These are phyloP conservation scores for Euplagia quadripunctaria DNA, from an alignment of 2,888 invertebrate genomes.

Conservation along the genomic window DNA sequence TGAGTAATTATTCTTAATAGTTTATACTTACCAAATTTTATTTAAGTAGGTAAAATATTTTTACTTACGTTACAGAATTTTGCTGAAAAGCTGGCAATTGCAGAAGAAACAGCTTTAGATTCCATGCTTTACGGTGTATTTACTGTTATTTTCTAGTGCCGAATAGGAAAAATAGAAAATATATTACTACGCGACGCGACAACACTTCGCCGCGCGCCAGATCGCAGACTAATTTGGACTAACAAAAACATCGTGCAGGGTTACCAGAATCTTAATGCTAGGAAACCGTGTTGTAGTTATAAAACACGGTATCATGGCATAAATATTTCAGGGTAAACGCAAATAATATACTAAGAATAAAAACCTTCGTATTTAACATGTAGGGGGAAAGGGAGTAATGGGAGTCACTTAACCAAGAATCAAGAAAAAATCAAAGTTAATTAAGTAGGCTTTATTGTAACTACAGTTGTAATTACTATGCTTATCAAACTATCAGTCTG, in stretches of 20 bases:
- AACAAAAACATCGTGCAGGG: neutral
- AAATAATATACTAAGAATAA: neutral
- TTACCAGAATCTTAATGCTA: neutral
- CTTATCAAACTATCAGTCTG: no score
- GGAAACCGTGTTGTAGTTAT: no score
- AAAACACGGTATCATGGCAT: no score
- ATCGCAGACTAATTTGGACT: neutral
- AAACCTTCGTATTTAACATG: neutral
- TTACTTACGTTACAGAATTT: slow-evolving; percentile 85
- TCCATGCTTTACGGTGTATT: slow-evolving; percentile 78
- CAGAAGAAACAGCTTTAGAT: slow-evolving; percentile 69
- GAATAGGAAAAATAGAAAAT: slow-evolving; percentile 60
- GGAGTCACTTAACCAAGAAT: no score
- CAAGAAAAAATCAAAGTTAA: no score
- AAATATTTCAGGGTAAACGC: no score
- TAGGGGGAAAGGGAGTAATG: neutral
- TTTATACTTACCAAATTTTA: neutral
- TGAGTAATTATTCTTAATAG: no score
- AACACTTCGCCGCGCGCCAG: neutral
- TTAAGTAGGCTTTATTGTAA: no score
- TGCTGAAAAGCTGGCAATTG: slow-evolving; percentile 78
- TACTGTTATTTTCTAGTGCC: slow-evolving; percentile 49
- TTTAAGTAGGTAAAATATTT: neutral
- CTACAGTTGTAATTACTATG: no score
- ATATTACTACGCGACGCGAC: neutral